Conservation (phyloP, 2,888 invertebrate species). For the Cephus nigrinus region DNA sequence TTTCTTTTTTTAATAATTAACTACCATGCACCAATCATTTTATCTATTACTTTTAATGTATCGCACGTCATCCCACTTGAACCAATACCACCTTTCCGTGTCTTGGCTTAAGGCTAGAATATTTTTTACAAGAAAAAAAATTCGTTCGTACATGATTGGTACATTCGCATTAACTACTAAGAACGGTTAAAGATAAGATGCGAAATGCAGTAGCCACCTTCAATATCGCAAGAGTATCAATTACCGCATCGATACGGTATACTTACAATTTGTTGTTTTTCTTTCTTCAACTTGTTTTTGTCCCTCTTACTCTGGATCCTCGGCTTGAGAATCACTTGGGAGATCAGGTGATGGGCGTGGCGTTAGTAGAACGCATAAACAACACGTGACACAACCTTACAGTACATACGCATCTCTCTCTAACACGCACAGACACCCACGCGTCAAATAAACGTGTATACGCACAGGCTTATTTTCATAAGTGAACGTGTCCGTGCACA, state of each 20-base stretch:
- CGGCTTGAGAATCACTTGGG: slow-evolving; percentile 21
- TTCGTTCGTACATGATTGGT: background rate
- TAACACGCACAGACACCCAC: slow-evolving; percentile 8
- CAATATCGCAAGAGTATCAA: background rate
- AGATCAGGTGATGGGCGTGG: slow-evolving; percentile 25
- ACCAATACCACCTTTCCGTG: background rate
- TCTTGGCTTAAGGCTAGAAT: background rate
- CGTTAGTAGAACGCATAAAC: slow-evolving; percentile 25
- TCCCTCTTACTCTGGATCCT: slow-evolving; percentile 2
- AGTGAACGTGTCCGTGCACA: slow-evolving; percentile 20
- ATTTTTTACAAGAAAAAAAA: background rate
- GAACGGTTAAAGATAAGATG: background rate
- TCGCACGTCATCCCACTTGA: background rate
- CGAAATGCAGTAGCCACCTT: background rate
- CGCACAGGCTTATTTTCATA: slow-evolving; percentile 21
- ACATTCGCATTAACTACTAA: background rate
- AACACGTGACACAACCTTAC: slow-evolving; percentile 19
- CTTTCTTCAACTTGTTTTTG: background rate
- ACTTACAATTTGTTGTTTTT: background rate
- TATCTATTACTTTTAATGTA: background rate
- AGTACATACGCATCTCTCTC: slow-evolving; percentile 8
- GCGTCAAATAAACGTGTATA: slow-evolving; percentile 1
- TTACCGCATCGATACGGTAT: background rate
- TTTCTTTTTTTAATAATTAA: background rate
- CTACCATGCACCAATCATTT: background rate